Evolutionary conservation across 2,888 invertebrate species (phyloP), one percentile per base, ranked within the genome.

Genomic region (Sinopyrophorus schimmeli): DNA sequence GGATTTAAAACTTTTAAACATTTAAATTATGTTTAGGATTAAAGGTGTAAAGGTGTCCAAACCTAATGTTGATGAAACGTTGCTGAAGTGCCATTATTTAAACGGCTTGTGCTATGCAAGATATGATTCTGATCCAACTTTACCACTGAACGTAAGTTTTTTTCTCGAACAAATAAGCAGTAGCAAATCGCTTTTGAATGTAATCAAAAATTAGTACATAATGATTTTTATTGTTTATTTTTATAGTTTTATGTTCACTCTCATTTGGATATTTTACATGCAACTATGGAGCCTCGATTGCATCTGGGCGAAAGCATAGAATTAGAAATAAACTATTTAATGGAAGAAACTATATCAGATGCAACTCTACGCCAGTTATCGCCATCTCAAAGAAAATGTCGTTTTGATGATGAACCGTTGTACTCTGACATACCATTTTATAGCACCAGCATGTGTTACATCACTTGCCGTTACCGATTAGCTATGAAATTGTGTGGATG

Each of bases 221-320:
- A 18, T 18, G 1, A 11, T 20, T 18, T 34, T 20, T 34, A 30
- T 16, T 31, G 12, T 35, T n/a, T 21, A 5, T n/a, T 21, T 11
- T 32, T 48, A 11, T 63, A 83, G 83, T 78, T 80, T 61, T 81
- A 78, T 65, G 60, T 78, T 1, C 83, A 83, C 63, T 82, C 83
- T 0, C 78, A 80, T 2, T 77, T 78, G 60, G 83, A 83, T 54
- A 68, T 81, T 1, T 67, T 77, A 12, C 80, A 82, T 53, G 67
- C 70, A 14, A 69, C 76, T 0, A 69, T 71, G 0, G 65, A 70
- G 2, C 48, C 57, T 2, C 50, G 61, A 48, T 15, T 67, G 11
- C 27, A 61, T 17, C 65, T 75, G 0, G 66, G 68, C 0, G 59
- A 62, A n/a, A 71, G 76, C 3, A 66, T 72, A 35, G 77, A 77